Evolutionary conservation across 1,140 invertebrate genomes (phyloP).

Genomic region (Sycobia sp.): DNA sequence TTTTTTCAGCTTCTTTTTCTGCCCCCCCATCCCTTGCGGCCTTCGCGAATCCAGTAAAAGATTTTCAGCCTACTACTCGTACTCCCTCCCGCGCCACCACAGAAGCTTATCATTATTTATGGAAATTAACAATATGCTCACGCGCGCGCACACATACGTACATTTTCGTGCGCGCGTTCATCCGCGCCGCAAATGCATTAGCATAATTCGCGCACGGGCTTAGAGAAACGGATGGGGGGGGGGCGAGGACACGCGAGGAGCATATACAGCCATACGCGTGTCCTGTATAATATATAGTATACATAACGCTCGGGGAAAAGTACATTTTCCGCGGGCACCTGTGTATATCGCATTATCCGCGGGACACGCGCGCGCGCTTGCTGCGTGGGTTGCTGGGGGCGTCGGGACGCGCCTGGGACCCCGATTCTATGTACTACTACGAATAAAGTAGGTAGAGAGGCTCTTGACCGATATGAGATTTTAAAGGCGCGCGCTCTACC

Average conservation of each 20-base stretch:
- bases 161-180: neutral
- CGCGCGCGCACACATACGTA: no score
- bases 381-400: no score
- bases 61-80: neutral
- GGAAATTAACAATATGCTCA: constrained; percentile 28
- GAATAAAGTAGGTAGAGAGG: no score
- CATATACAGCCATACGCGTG: no score
- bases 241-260: no score
- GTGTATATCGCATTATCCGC: no score
- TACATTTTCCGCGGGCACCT: constrained; percentile 1
- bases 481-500: no score
- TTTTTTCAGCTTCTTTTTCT: constrained; percentile 7
- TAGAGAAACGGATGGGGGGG: neutral
- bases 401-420: no score
- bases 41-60: neutral
- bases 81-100: neutral
- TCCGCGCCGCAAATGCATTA: neutral
- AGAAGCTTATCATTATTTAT: constrained; percentile 31
- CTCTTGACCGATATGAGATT: no score
- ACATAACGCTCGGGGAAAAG: neutral
- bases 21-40: neutral
- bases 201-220: constrained; percentile 19
- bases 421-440: no score
- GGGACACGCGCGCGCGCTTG: no score
- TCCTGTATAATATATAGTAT: no score